Percentiles rank a stretch among this genome's conserved stretches.
phyloP scores from a whole-genome alignment of 2,113 vertebrate species.

The Hemiscyllium ocellatum region DNA sequence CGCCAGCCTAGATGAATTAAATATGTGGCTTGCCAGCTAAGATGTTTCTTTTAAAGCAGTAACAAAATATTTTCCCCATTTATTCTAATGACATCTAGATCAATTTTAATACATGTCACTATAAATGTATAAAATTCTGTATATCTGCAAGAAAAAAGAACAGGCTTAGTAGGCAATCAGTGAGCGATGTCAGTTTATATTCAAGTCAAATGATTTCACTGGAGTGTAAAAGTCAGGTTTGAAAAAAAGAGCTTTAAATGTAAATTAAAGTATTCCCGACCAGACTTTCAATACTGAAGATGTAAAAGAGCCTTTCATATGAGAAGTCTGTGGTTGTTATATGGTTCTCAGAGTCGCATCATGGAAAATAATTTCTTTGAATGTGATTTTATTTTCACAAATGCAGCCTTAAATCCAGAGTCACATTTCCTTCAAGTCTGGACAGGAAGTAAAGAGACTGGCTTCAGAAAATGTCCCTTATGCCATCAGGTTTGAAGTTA shows the following conservation, averaged over 20 bases:
- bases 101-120: not conserved
- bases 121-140: not conserved
- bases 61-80: not conserved
- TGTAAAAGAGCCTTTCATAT: not conserved
- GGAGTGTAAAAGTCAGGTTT: slow-evolving; percentile 9
- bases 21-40: not conserved
- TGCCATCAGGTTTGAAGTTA: not conserved
- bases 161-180: slow-evolving; percentile 19
- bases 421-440: not conserved
- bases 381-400: not conserved
- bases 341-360: not conserved
- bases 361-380: not conserved
- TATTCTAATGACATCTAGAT: not conserved
- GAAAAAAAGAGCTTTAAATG: slow-evolving; percentile 18
- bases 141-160: not conserved
- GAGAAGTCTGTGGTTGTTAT: not conserved
- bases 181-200: slow-evolving; percentile 24
- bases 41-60: not conserved
- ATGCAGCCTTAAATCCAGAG: not conserved
- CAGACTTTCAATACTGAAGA: not conserved
- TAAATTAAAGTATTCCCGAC: not conserved
- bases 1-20: not conserved
- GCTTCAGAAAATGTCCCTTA: slow-evolving; percentile 12
- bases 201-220: slow-evolving; percentile 28
- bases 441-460: not conserved